Base-by-base conservation (phyloP, 2,888 invertebrate species). In the Drosophila anomelani region DNA sequence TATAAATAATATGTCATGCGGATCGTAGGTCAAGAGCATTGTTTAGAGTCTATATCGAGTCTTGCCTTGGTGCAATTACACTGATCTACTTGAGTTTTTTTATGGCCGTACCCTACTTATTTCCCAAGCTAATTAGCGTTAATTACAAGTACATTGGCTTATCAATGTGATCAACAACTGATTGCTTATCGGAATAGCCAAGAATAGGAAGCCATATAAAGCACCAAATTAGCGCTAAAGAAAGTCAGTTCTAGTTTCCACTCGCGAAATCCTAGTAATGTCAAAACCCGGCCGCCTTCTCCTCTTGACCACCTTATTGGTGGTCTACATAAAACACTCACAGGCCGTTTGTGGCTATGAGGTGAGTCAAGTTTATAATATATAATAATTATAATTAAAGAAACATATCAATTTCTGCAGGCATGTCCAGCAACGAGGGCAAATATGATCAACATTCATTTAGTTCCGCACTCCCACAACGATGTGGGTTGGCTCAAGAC, bases 401-500 rank as follows among this genome's bases (percentile, higher is more conserved):
- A 34, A 34, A 34, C 10, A 32, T 34, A 15, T 4, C 1, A 12
- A 34, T 5, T 26, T 4, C 54, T 26, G 2, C 17, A 96, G 96
- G 94, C 95, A 38, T 97, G 96, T 84, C 95, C 95, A 0, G 90
- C 92, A 36, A 91, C 94, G 0, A 94, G 95, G 72, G 90, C 93
- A 0, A 94, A 94, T 0, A 94, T 95, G 90, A 91, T 98, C 13
- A 98, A 97, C 90, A 96, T 98, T 0, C 98, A 98, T 89, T 93
- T 98, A 1, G 95, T 96, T 0, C 95, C 98, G 0, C 98, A 98
- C 90, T 96, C 97, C 0, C 98, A 98, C 89, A 97, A 98, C 88
- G 98, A 98, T 90, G 97, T 98, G 1, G 98, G 98, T 44, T 98
- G 98, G 98, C 92, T 98, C 26, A 97, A 98, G 93, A 98, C 98